Conservation (phyloP, 2,888 invertebrate species). For the Lepidonotus clava region DNA sequence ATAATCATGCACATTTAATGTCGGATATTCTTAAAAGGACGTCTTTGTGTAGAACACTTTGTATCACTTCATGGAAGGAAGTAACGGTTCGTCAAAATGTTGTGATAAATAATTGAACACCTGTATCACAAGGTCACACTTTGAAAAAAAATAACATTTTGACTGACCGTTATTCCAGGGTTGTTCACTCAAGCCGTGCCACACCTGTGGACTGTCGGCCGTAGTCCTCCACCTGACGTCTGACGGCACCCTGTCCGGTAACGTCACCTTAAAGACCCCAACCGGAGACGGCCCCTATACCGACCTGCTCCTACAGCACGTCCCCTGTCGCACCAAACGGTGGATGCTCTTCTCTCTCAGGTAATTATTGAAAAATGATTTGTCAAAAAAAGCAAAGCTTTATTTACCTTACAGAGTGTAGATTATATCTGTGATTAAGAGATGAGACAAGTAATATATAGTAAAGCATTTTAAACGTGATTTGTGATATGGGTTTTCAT, state of each 20-base stretch:
- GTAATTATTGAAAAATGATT: too few relatives aligned
- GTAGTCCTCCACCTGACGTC: conserved; percentile 16
- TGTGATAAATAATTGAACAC: too few relatives aligned
- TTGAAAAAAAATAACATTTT: too few relatives aligned
- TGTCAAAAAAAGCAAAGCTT: too few relatives aligned
- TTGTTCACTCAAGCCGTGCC: neutral
- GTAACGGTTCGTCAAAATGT: too few relatives aligned
- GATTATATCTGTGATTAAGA: neutral
- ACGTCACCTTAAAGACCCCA: neutral
- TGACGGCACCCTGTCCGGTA: neutral
- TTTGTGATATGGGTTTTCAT: neutral
- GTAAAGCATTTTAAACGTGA: neutral
- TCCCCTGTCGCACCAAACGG: neutral
- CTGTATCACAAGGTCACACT: too few relatives aligned
- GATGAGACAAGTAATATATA: too few relatives aligned
- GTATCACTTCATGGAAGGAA: too few relatives aligned
- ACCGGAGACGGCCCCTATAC: conserved; percentile 3
- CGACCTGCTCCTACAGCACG: neutral
- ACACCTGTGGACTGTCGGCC: neutral
- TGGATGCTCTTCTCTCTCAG: conserved; percentile 36
- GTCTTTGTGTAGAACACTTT: too few relatives aligned
- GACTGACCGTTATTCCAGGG: too few relatives aligned
- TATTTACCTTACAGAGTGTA: neutral
- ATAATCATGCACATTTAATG: too few relatives aligned
- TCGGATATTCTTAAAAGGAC: too few relatives aligned